phyloP scores from a whole-genome alignment of 2,797 vertebrate species.

The Xiphophorus birchmanni region DNA sequence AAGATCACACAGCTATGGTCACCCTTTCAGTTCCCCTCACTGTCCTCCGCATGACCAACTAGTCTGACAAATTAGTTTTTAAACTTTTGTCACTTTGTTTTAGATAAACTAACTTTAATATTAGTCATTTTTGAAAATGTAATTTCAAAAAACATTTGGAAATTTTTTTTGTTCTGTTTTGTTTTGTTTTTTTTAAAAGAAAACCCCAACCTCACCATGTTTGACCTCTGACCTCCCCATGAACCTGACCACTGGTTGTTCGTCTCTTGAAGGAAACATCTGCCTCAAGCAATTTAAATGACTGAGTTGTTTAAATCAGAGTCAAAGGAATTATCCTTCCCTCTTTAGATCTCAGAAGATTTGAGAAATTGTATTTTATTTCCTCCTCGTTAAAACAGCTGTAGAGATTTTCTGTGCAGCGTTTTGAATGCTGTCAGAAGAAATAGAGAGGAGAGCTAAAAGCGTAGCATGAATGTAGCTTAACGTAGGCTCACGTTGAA shows the following conservation, averaged over 20 bases:
- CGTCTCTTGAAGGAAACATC: not conserved
- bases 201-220: not conserved
- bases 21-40: too few species aligned
- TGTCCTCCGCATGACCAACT: too few species aligned
- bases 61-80: too few species aligned
- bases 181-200: not conserved
- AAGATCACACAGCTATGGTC: too few species aligned
- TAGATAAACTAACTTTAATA: too few species aligned
- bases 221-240: not conserved
- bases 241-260: not conserved
- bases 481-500: constrained; percentile 20
- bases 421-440: not conserved
- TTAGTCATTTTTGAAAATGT: too few species aligned
- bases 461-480: constrained; percentile 6
- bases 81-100: too few species aligned
- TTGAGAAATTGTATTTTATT: not conserved
- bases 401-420: not conserved
- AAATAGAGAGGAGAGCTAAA: constrained; percentile 12
- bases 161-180: too few species aligned
- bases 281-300: not conserved
- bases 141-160: too few species aligned
- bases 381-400: constrained; percentile 16
- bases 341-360: not conserved
- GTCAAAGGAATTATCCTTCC: not conserved
- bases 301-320: not conserved